These are phyloP conservation scores for Dascyllus trimaculatus DNA, from an alignment of 2,113 vertebrate species.

Conservation along the genomic window DNA sequence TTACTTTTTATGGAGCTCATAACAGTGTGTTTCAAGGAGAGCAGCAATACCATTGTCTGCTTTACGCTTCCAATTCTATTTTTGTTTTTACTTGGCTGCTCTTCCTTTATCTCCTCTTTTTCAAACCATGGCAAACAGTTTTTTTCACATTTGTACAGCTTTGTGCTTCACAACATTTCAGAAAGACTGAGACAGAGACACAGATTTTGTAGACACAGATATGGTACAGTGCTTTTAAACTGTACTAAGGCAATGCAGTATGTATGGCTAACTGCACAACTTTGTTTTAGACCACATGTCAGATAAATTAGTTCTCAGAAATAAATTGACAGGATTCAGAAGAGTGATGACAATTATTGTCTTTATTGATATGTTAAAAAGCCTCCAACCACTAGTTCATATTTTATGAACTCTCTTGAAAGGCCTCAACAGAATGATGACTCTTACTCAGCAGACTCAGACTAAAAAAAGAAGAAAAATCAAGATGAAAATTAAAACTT, in stretches of 20 bases:
- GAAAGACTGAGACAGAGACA: background rate
- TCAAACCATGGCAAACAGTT: no score
- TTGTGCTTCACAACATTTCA: background rate
- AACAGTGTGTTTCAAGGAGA: background rate
- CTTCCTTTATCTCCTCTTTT: no score
- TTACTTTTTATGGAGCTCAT: no score
- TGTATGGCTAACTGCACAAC: background rate
- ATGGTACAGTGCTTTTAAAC: no score
- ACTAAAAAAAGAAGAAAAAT: conserved; percentile 22
- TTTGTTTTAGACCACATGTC: background rate
- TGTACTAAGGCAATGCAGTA: no score
- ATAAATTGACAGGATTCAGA: conserved; percentile 14
- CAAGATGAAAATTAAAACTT: background rate
- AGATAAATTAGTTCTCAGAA: background rate
- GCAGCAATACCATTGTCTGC: background rate
- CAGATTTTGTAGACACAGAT: background rate
- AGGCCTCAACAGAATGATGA: conserved; percentile 13
- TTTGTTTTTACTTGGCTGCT: background rate
- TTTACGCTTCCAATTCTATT: background rate
- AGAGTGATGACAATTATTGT: background rate
- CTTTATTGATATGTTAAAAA: conserved; percentile 49
- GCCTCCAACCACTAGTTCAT: conserved; percentile 22
- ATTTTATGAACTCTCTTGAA: conserved; percentile 52
- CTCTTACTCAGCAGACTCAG: conserved; percentile 42
- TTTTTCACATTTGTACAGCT: no score